Conservation (phyloP, 1,140 invertebrate genomes). For the Drosophila melanogaster region Release_6_plus_ISO1_MT NT_033779.5:4722001-4722500, state of each 20-base stretch:
- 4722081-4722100: constrained; percentile 43
- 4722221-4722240: constrained; percentile 64
- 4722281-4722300: constrained; percentile 74
- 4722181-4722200: constrained; percentile 61
- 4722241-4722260: constrained; percentile 50
- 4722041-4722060: neutral
- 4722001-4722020: constrained; percentile 21
- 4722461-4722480: constrained; percentile 54
- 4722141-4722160: constrained; percentile 60
- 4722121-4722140: constrained; percentile 76
- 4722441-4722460: constrained; percentile 82
- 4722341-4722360: constrained; percentile 60
- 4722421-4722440: constrained; percentile 81
- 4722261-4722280: constrained; percentile 80
- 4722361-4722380: constrained; percentile 47
- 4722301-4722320: constrained; percentile 74
- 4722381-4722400: constrained; percentile 37
- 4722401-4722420: constrained; percentile 70
- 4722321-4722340: constrained; percentile 76
- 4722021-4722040: no score
- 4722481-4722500: constrained; percentile 16
- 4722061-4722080: constrained; percentile 15
- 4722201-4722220: constrained; percentile 52
- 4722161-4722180: constrained; percentile 40
- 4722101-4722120: constrained; percentile 61